phyloP scores from a whole-genome alignment of 2,797 vertebrate species.

The Knipowitschia caucasica region DNA sequence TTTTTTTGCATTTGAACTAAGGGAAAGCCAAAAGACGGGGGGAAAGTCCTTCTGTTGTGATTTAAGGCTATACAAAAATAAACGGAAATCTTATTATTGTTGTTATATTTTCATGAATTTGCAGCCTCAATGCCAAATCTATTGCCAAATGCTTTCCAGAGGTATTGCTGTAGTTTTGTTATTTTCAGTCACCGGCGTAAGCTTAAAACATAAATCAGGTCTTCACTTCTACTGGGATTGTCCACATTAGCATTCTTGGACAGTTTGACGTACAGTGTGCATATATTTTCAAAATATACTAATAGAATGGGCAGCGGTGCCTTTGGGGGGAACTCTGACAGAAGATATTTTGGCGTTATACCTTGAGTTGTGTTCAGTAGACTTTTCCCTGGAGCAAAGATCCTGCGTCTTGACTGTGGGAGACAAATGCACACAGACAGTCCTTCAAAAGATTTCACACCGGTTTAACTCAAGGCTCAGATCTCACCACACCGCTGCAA shows the following conservation, averaged over 20 bases:
- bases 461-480: conserved; percentile 1
- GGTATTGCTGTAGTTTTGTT: too few species aligned
- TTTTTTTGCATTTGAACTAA: too few species aligned
- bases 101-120: too few species aligned
- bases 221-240: too few species aligned
- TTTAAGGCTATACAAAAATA: too few species aligned
- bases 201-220: too few species aligned
- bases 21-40: too few species aligned
- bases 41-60: too few species aligned
- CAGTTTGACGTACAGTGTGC: background rate
- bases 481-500: background rate
- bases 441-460: background rate
- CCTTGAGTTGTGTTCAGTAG: conserved; percentile 82
- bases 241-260: background rate
- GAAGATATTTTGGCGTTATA: conserved; percentile 86
- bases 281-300: background rate
- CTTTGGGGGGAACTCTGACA: background rate
- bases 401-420: background rate
- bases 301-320: background rate
- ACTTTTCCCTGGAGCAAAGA: conserved; percentile 9
- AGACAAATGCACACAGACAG: conserved; percentile 10
- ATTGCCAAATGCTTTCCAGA: too few species aligned
- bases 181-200: too few species aligned
- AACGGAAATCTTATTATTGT: too few species aligned
- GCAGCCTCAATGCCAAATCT: too few species aligned